Conservation (phyloP, 2,797 vertebrate genomes). For the Trachurus trachurus region DNA sequence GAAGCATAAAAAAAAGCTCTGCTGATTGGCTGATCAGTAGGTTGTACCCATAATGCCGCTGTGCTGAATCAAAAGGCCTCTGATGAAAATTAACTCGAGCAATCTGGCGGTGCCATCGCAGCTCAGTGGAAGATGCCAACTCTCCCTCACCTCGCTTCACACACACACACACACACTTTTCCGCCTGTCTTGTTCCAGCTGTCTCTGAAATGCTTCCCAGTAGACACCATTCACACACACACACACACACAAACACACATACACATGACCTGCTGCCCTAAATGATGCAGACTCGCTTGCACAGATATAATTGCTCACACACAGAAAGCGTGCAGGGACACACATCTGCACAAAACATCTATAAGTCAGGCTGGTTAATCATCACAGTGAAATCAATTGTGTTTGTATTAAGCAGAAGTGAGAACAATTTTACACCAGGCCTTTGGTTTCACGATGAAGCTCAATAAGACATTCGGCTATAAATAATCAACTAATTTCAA, state of each 20-base stretch:
- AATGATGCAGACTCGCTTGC: not conserved
- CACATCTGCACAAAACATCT: conserved; percentile 1
- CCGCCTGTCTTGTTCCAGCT: not conserved
- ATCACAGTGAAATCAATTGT: too few species aligned
- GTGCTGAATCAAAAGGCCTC: not conserved
- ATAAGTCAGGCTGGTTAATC: not conserved
- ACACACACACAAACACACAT: not conserved
- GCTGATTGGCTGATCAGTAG: conserved; percentile 15
- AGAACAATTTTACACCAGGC: too few species aligned
- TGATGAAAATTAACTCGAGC: not conserved
- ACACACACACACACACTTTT: not conserved
- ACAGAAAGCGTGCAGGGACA: not conserved
- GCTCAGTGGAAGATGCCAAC: not conserved
- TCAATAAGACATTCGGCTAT: not conserved
- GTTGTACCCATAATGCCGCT: conserved; percentile 1
- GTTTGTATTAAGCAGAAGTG: not conserved
- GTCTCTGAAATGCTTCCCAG: conserved; percentile 1
- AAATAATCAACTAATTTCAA: not conserved
- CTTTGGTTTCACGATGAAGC: not conserved
- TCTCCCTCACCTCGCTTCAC: not conserved
- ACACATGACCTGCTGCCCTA: conserved; percentile 25
- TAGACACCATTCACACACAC: not conserved
- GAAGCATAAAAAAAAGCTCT: not conserved
- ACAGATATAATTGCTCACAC: not conserved
- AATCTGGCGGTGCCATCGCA: not conserved